These are phyloP conservation scores for Mellivora capensis DNA, from an alignment of 2,113 vertebrate species.

Conservation along the genomic window DNA sequence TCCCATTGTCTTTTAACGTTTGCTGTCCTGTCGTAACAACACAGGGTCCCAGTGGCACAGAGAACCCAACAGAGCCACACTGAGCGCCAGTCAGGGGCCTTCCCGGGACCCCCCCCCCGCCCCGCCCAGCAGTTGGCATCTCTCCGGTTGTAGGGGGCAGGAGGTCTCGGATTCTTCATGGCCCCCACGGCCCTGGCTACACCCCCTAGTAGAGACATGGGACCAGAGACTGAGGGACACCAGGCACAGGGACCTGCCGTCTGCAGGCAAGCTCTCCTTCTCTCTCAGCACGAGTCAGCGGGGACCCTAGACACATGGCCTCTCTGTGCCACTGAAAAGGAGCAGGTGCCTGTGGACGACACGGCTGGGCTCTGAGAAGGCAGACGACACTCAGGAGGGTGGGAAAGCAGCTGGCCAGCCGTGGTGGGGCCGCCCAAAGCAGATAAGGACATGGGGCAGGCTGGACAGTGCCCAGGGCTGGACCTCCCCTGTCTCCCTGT, in stretches of 20 bases:
- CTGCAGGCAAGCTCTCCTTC: background rate
- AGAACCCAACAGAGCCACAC: background rate
- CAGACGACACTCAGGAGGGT: background rate
- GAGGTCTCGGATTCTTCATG: background rate
- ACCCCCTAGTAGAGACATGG: background rate
- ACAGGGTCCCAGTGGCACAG: rapidly evolving
- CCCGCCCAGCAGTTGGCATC: background rate
- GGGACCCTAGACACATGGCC: background rate
- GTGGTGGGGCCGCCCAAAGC: background rate
- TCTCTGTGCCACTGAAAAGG: background rate
- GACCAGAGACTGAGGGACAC: background rate
- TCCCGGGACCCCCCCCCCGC: no score
- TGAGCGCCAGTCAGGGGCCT: background rate
- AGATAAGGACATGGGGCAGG: background rate
- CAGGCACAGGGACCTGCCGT: background rate
- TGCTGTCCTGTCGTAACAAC: background rate
- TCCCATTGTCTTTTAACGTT: rapidly evolving
- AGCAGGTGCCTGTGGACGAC: no score
- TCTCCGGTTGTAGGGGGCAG: background rate
- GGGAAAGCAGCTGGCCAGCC: rapidly evolving
- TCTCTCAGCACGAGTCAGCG: background rate
- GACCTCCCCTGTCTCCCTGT: background rate
- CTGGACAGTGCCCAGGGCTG: background rate
- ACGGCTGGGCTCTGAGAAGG: background rate
- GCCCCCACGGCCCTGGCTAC: no score